Percentiles rank a stretch among this genome's conserved stretches.
Evolutionary conservation across 2,113 vertebrate genomes (phyloP).

Genomic region (Calypte anna): DNA sequence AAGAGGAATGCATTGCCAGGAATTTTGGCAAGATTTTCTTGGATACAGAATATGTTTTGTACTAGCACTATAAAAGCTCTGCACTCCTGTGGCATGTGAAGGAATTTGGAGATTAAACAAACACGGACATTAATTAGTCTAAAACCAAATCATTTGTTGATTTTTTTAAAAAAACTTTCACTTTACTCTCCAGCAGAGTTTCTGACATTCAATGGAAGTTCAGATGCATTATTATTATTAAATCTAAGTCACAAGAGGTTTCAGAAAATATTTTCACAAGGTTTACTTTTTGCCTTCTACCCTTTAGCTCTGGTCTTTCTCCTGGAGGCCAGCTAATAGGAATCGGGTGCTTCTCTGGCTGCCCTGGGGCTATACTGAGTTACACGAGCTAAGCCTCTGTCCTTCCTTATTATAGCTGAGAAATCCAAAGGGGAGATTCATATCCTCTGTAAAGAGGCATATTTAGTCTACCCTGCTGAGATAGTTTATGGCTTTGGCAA

Average conservation of each 20-base stretch:
- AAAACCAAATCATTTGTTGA: not conserved
- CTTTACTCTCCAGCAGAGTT: not conserved
- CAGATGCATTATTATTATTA: not conserved
- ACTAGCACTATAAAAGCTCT: constrained; percentile 45
- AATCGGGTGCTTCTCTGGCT: not conserved
- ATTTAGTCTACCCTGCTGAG: not conserved
- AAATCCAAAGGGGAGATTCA: not conserved
- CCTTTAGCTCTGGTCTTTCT: not conserved
- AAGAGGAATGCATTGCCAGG: constrained; percentile 33
- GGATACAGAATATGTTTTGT: constrained; percentile 64
- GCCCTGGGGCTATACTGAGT: not conserved
- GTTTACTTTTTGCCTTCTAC: not conserved
- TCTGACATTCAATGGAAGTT: not conserved
- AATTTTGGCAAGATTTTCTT: constrained; percentile 70
- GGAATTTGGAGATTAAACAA: constrained; percentile 73
- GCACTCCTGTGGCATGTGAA: not conserved
- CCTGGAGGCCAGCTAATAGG: not conserved
- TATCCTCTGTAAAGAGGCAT: constrained; percentile 7
- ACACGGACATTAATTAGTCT: constrained; percentile 54
- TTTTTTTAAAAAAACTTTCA: not conserved
- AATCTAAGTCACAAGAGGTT: not conserved
- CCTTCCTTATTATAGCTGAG: not conserved
- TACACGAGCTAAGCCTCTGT: not conserved
- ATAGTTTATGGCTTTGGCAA: constrained; percentile 42
- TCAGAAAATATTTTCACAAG: constrained; percentile 32